These are phyloP conservation scores for Leguminivora glycinivorella DNA, from an alignment of 1,140 invertebrate genomes.

Conservation along the genomic window DNA sequence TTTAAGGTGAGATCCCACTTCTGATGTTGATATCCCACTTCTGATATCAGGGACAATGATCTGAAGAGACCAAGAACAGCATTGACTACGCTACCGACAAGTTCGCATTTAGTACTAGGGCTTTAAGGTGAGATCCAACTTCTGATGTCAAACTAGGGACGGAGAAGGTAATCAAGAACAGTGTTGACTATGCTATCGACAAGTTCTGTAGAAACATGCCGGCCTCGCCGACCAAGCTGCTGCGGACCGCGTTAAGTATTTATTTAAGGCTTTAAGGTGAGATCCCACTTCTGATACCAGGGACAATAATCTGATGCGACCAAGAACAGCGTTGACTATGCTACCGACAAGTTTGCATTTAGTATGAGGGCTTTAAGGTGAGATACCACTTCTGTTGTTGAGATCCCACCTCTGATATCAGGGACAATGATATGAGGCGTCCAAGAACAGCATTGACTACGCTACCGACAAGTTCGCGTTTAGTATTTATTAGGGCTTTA, in stretches of 20 bases:
- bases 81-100: slow-evolving; percentile 89
- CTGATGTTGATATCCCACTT: slow-evolving; percentile 3
- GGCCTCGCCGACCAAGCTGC: slow-evolving; percentile 91
- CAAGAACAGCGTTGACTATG: slow-evolving; percentile 89
- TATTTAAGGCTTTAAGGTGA: slow-evolving; percentile 87
- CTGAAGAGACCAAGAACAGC: slow-evolving; percentile 89
- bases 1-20: slow-evolving; percentile 76
- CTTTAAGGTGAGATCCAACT: too few relatives aligned
- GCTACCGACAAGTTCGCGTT: slow-evolving; percentile 91
- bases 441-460: slow-evolving; percentile 88
- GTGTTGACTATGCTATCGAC: slow-evolving; percentile 88
- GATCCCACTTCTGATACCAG: slow-evolving; percentile 60
- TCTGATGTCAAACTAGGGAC: too few relatives aligned
- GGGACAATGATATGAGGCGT: slow-evolving; percentile 87
- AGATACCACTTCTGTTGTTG: slow-evolving; percentile 1
- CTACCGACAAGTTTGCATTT: slow-evolving; percentile 93
- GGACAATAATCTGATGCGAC: slow-evolving; percentile 90
- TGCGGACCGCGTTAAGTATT: slow-evolving; percentile 95
- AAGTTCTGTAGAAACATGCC: slow-evolving; percentile 94
- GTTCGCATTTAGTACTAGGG: too few relatives aligned
- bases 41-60: slow-evolving; percentile 82
- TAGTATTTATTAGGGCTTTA: slow-evolving; percentile 92
- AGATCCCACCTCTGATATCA: too few relatives aligned
- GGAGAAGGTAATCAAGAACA: slow-evolving; percentile 88
- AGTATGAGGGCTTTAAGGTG: slow-evolving; percentile 91